Evolutionary conservation across 92 coral and sea anemone genomes (phyloP).

Genomic region (Muricea muricata): DNA sequence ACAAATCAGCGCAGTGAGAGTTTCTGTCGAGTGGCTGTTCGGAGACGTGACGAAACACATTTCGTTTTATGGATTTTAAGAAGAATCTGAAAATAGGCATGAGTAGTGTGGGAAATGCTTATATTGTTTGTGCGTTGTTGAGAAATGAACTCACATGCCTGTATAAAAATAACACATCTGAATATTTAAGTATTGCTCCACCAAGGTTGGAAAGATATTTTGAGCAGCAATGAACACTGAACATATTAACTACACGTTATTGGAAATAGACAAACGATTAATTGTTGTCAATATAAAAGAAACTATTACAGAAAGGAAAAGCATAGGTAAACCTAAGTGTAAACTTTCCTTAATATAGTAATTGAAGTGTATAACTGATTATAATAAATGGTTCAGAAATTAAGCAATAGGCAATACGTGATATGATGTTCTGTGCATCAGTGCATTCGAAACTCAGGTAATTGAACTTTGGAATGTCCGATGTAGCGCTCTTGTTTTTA

Average conservation of each 20-base stretch:
- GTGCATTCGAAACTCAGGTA: too few relatives aligned
- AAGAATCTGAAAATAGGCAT: neutral
- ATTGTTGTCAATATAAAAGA: neutral
- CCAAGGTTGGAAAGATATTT: neutral
- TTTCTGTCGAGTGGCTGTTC: neutral
- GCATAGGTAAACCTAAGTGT: neutral
- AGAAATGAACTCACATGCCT: neutral
- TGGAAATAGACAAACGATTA: neutral
- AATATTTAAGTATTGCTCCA: neutral
- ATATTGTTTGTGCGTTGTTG: neutral
- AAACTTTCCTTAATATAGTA: too few relatives aligned
- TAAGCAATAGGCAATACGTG: too few relatives aligned
- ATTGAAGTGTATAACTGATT: too few relatives aligned
- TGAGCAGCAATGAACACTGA: neutral
- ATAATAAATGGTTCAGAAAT: too few relatives aligned
- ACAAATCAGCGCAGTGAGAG: neutral
- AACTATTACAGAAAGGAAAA: neutral
- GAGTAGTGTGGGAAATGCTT: neutral
- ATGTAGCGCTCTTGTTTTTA: too few relatives aligned
- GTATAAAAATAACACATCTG: neutral
- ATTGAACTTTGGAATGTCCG: too few relatives aligned
- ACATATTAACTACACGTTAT: neutral
- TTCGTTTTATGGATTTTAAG: neutral
- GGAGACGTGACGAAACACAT: neutral
- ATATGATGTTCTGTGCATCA: too few relatives aligned